Conservation (phyloP, 2,113 vertebrate genomes). For the Crypturellus undulatus region DNA sequence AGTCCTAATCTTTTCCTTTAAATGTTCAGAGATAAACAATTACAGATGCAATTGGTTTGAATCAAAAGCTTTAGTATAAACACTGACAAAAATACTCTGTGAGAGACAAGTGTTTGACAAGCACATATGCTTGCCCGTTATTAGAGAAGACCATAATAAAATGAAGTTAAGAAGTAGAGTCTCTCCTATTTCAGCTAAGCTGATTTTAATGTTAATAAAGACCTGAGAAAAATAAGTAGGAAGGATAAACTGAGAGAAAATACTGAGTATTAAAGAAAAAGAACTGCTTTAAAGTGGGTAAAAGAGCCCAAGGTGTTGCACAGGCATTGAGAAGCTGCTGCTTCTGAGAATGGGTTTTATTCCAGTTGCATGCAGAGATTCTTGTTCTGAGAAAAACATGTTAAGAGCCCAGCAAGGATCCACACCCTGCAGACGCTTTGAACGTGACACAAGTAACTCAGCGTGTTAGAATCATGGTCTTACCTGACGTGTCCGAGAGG, state of each 20-base stretch:
- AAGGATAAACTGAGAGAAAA: neutral
- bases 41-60: neutral
- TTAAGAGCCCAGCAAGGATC: neutral
- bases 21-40: neutral
- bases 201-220: neutral
- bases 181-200: neutral
- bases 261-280: neutral
- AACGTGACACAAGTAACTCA: neutral
- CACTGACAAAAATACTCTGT: neutral
- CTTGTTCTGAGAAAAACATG: fast-evolving
- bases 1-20: neutral
- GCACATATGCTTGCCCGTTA: neutral
- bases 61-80: neutral
- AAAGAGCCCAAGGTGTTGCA: neutral
- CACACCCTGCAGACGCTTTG: neutral
- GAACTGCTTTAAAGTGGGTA: neutral
- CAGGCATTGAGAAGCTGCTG: neutral
- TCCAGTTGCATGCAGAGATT: neutral
- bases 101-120: neutral
- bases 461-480: neutral
- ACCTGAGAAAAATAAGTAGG: neutral
- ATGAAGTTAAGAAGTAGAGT: neutral
- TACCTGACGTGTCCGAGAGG: neutral
- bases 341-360: neutral
- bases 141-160: neutral